Evolutionary conservation across 2,113 vertebrate genomes (phyloP).

Genomic region (Cyphotilapia sp.): DNA sequence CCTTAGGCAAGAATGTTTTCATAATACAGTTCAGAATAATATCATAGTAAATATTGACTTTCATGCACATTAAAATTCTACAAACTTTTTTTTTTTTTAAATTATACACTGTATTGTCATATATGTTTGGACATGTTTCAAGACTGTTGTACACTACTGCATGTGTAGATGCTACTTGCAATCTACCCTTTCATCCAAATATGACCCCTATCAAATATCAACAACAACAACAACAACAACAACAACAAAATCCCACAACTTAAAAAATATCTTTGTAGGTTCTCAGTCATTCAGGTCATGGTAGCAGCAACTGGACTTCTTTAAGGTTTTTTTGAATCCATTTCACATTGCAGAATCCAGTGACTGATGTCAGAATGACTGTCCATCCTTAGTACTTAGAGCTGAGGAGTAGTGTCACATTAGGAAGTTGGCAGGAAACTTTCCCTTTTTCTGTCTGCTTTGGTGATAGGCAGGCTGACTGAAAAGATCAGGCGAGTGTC

Average conservation of each 20-base stretch:
- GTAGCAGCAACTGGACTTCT: not conserved
- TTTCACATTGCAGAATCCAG: not conserved
- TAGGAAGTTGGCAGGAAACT: not conserved
- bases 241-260: not conserved
- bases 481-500: not conserved
- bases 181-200: not conserved
- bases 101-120: not conserved
- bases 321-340: not conserved
- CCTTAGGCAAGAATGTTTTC: not conserved
- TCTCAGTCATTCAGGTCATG: not conserved
- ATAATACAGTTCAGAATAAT: not conserved
- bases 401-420: not conserved
- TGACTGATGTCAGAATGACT: not conserved
- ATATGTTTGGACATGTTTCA: not conserved
- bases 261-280: not conserved
- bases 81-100: accelerated
- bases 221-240: not conserved
- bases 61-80: not conserved
- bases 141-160: not conserved
- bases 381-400: not conserved
- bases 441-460: not conserved
- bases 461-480: not conserved
- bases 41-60: not conserved
- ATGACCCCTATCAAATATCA: not conserved
- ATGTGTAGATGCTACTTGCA: not conserved